Conservation (phyloP, 2,113 vertebrate species). For the Pollachius pollachius region DNA sequence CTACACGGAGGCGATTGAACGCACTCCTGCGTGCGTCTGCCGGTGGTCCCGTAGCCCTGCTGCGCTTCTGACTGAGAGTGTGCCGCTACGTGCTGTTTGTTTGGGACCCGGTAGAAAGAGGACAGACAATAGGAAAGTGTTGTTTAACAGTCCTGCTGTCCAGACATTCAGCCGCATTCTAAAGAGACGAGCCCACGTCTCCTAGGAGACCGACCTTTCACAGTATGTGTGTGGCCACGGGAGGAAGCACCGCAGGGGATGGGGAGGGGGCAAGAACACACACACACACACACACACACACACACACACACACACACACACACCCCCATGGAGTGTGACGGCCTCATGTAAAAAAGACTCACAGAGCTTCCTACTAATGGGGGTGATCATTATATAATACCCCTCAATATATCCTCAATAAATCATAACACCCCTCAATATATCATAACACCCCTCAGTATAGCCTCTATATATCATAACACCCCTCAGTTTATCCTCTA, state of each 20-base stretch:
- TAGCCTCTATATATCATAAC: not conserved
- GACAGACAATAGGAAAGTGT: constrained; percentile 60
- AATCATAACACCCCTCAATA: too few species aligned
- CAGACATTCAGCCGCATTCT: constrained; percentile 74
- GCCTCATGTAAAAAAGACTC: constrained; percentile 36
- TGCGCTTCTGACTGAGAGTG: constrained; percentile 48
- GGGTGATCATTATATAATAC: constrained; percentile 40
- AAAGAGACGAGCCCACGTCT: constrained; percentile 41
- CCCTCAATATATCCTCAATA: constrained; percentile 15
- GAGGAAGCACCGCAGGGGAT: constrained; percentile 52
- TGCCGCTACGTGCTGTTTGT: constrained; percentile 63
- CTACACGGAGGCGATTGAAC: too few species aligned
- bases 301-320: constrained; percentile 2
- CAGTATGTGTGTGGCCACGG: constrained; percentile 68
- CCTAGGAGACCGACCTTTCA: constrained; percentile 53
- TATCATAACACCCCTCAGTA: not conserved
- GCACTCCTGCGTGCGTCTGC: constrained; percentile 24
- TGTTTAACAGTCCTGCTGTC: constrained; percentile 61
- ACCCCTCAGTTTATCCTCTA: too few species aligned
- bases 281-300: constrained; percentile 1
- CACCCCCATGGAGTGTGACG: not conserved
- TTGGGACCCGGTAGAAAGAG: constrained; percentile 53
- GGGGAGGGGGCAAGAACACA: constrained; percentile 28
- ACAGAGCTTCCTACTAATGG: constrained; percentile 43
- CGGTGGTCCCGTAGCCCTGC: constrained; percentile 6